A percentile compares a stretch with the other conserved stretches of the same genome.
phyloP scores from a whole-genome alignment of 2,113 vertebrate species.

The Ctenomys sociabilis region DNA sequence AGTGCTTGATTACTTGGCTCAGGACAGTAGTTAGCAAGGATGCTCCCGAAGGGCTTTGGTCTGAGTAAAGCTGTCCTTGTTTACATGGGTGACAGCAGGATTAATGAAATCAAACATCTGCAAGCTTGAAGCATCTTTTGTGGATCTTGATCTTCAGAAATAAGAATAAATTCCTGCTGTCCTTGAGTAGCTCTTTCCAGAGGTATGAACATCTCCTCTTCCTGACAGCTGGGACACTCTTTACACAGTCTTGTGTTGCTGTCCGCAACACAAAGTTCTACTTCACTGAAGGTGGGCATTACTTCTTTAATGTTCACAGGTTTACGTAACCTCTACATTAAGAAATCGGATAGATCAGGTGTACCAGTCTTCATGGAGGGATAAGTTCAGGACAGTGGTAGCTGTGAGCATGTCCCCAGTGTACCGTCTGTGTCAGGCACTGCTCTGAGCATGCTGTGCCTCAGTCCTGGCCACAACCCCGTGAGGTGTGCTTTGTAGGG shows the following conservation, averaged over 20 bases:
- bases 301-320: background rate
- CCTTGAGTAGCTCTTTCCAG: background rate
- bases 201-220: background rate
- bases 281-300: background rate
- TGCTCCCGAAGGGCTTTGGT: background rate
- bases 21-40: background rate
- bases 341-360: background rate
- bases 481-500: background rate
- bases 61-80: background rate
- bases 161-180: background rate
- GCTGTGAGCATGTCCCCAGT: background rate
- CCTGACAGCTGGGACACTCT: background rate
- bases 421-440: accelerated
- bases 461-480: background rate
- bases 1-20: too few relatives aligned
- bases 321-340: background rate
- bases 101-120: background rate
- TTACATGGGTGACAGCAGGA: background rate
- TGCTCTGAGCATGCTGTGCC: background rate
- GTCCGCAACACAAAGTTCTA: background rate
- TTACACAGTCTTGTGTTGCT: background rate
- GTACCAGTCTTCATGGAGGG: background rate
- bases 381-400: background rate
- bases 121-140: background rate
- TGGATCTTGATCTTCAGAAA: background rate